Conservation (phyloP, 2,888 invertebrate genomes). For the Siphonodentalium dalli region DNA sequence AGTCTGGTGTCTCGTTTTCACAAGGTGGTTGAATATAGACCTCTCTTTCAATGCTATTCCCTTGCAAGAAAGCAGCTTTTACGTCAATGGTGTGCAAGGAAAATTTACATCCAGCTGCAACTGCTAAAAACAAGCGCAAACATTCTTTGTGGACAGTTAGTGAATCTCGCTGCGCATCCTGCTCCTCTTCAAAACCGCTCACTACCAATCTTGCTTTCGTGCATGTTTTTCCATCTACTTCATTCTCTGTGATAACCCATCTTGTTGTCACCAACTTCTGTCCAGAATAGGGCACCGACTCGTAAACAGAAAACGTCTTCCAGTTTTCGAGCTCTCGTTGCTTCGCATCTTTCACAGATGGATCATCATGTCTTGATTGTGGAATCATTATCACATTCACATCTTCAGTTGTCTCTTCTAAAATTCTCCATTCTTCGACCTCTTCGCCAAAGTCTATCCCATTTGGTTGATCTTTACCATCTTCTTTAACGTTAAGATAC, state of each 20-base stretch:
- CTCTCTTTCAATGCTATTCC: conserved; percentile 6
- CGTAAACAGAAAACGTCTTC: conserved; percentile 16
- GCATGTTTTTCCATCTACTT: not conserved
- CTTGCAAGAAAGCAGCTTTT: conserved; percentile 25
- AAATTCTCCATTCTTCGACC: conserved; percentile 11
- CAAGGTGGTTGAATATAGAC: conserved; percentile 10
- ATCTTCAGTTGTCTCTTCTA: conserved; percentile 3
- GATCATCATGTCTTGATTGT: conserved; percentile 11
- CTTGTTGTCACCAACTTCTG: conserved; percentile 21
- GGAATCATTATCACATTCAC: conserved; percentile 11
- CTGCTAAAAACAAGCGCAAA: conserved; percentile 11
- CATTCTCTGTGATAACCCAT: conserved; percentile 22
- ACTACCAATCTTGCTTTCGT: conserved; percentile 22
- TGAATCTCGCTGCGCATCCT: conserved; percentile 21
- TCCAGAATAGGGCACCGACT: conserved; percentile 9
- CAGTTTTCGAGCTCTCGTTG: conserved; percentile 19
- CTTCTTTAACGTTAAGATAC: conserved; percentile 18
- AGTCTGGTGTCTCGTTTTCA: conserved; percentile 3
- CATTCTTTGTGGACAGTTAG: conserved; percentile 20
- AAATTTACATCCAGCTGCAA: conserved; percentile 6
- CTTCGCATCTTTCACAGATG: conserved; percentile 13
- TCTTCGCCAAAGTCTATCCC: conserved; percentile 19
- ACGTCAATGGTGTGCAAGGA: conserved; percentile 18
- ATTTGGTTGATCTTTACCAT: not conserved
- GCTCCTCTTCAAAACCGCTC: conserved; percentile 21